Conservation (phyloP, 2,113 vertebrate species). For the Hyperoodon ampullatus region DNA sequence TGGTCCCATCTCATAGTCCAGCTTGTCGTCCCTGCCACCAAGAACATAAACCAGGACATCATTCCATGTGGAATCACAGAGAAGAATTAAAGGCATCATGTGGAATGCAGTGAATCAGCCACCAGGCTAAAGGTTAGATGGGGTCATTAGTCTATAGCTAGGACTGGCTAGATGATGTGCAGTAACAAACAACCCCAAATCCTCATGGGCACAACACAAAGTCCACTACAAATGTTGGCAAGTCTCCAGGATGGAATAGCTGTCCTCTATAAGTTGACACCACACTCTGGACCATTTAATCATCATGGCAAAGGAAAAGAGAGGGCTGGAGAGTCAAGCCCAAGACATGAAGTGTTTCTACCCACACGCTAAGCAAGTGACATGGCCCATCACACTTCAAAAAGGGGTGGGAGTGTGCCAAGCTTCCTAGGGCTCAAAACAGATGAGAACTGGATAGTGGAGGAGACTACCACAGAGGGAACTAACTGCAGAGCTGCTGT, state of each 20-base stretch:
- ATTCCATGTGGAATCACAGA: neutral
- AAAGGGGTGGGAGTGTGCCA: neutral
- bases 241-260: neutral
- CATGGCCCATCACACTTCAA: neutral
- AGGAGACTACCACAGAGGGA: neutral
- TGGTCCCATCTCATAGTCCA: neutral
- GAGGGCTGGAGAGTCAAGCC: neutral
- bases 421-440: neutral
- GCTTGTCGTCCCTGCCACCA: neutral
- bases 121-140: neutral
- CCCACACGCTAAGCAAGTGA: neutral
- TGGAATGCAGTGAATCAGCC: neutral
- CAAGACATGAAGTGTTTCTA: neutral
- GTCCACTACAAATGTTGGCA: neutral
- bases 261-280: neutral
- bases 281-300: neutral
- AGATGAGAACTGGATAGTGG: neutral
- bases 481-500: neutral
- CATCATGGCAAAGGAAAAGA: neutral
- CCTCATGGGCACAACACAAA: neutral
- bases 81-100: neutral
- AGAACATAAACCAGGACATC: neutral
- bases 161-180: neutral
- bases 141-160: neutral
- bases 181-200: neutral